Base-by-base conservation (phyloP, 2,888 invertebrate genomes). In the Cremastinae sp. region DNA sequence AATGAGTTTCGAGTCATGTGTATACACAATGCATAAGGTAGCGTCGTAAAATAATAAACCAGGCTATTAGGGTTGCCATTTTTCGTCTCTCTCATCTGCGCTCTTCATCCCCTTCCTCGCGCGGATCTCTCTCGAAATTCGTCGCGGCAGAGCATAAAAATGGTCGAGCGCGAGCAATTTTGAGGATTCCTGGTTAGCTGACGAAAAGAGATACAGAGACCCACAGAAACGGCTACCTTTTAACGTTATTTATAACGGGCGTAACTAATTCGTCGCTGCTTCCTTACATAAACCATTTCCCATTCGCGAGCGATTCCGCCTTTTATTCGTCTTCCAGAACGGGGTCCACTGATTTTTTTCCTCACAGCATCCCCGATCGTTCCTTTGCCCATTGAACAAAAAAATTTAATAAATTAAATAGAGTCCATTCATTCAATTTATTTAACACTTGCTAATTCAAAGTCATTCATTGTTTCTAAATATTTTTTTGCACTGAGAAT, bases 31-130 rank as follows among this genome's bases (percentile, higher is more conserved):
- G 84, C 81, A 80, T 77, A 83, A 84, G 86, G 86, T 84, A 86
- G 83, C 79, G 65, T 72, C 86, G 76, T 87, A 87, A 87, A 86
- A 86, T 86, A 86, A 86, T 87, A 87, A 87, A 87, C 85, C 85
- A 66, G 62, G 81, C 86, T 84, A 87, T 86, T 86, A 86, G 84
- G 82, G 79, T 65, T 75, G 69, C 68, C 68, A 69, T 51, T 56
- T 66, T 61, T 64, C 75, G 51, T 72, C 53, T 45, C 22, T 64
- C 16, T 58, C 69, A n/a, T n/a, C n/a, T n/a, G n/a, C 43, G 38
- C 8, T 22, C 43, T 22, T 9, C 5, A 9, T 41, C 38, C 16
- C n/a, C 56, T 47, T 58, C 16, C 51, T 36, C 43, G 16, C 38
- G n/a, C 54, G n/a, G 18, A 62, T 20, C 12, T 47, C 49, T 12